Evolutionary conservation across 2,113 vertebrate genomes (phyloP).

Genomic region (Paradoxurus hermaphroditus): DNA sequence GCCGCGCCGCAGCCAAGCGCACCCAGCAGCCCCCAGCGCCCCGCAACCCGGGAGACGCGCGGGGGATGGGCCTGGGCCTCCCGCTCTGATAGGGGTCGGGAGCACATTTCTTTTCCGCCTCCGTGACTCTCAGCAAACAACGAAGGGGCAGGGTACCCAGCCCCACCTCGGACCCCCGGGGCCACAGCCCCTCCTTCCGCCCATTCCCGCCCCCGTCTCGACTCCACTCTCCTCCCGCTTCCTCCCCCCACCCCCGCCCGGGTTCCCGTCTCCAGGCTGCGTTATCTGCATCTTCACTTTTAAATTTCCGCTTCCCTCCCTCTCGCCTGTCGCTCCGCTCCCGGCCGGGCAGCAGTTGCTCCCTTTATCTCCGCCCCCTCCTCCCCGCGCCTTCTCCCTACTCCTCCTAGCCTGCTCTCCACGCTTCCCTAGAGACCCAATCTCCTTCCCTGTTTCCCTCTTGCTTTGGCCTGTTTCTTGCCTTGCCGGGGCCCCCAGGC

Average conservation of each 20-base stretch:
- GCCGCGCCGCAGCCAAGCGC: slow-evolving; percentile 65
- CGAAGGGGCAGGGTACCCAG: not conserved
- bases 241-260: not conserved
- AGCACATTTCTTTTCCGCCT: slow-evolving; percentile 89
- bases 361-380: slow-evolving; percentile 33
- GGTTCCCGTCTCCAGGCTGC: slow-evolving; percentile 72
- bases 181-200: not conserved
- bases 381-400: not conserved
- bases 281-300: slow-evolving; percentile 79
- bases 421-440: slow-evolving; percentile 45
- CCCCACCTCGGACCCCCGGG: not conserved
- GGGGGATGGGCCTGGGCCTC: slow-evolving; percentile 58
- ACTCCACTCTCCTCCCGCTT: slow-evolving; percentile 28
- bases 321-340: slow-evolving; percentile 72
- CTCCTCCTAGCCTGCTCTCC: not conserved
- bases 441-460: not conserved
- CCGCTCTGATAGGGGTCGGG: not conserved
- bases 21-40: slow-evolving; percentile 72
- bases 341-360: not conserved
- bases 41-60: slow-evolving; percentile 68
- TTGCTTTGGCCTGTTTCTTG: not conserved
- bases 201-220: not conserved
- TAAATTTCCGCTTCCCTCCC: slow-evolving; percentile 78
- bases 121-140: slow-evolving; percentile 94
- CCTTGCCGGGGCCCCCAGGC: not conserved